These are phyloP conservation scores for Phengaris alcon DNA, from an alignment of 2,888 invertebrate genomes.

Conservation along the genomic window DNA sequence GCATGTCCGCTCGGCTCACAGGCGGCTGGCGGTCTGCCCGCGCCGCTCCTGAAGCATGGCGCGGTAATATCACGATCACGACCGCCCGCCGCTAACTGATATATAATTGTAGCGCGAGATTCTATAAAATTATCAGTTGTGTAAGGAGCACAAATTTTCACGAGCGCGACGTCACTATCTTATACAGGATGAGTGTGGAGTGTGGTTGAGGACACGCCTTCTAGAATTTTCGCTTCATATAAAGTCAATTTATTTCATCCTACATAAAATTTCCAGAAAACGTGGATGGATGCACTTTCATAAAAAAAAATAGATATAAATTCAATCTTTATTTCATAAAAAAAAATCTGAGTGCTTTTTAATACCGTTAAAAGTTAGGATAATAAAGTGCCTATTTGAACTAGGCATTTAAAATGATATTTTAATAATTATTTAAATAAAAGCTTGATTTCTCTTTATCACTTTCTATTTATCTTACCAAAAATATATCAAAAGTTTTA, in stretches of 20 bases:
- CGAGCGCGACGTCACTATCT: constrained; percentile 57
- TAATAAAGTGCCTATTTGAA: too few relatives aligned
- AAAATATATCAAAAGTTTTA: background rate
- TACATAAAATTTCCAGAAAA: background rate
- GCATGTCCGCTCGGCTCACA: constrained; percentile 62
- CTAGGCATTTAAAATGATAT: too few relatives aligned
- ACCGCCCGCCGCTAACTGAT: constrained; percentile 72
- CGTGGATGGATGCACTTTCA: too few relatives aligned
- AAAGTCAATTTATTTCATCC: background rate
- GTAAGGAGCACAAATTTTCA: constrained; percentile 69
- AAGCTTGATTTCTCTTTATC: background rate
- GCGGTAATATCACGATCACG: constrained; percentile 77
- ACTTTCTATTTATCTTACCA: background rate
- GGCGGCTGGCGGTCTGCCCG: constrained; percentile 57
- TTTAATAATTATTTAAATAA: background rate
- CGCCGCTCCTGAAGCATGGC: constrained; percentile 72
- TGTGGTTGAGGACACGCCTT: background rate
- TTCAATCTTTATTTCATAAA: too few relatives aligned
- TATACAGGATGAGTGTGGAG: constrained; percentile 53
- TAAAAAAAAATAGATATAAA: too few relatives aligned
- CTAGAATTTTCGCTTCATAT: background rate
- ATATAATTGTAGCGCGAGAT: constrained; percentile 75
- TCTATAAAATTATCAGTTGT: constrained; percentile 74
- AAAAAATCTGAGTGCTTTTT: too few relatives aligned
- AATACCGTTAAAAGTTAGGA: too few relatives aligned